Evolutionary conservation across 2,797 vertebrate genomes (phyloP), one percentile per base, ranked within the genome.

Genomic region (Spondyliosoma cantharus): DNA sequence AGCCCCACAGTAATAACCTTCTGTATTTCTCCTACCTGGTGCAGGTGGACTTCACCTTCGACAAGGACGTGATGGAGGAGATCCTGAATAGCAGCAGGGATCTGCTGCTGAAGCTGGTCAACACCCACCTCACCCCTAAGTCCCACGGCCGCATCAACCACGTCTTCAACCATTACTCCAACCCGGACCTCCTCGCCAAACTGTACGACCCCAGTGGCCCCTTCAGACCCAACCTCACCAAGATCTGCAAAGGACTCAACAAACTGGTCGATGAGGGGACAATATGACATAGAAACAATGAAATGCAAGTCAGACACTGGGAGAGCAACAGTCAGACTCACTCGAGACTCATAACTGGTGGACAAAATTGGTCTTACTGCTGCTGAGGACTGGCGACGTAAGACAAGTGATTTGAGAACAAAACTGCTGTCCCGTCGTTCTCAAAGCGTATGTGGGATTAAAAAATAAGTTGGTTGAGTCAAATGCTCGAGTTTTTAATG

Each of bases 31-130:
- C 11, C 11, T 49, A 12, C 20, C 49, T 20, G 17, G 4, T 16
- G 15, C 89, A 96, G 95, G 97, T 98, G 87, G 97, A 96, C 42
- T 98, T 97, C 71, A 98, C 97, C 80, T 98, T 97, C 0, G 97
- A 97, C 88, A 95, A 95, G 11, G 87, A 83, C 0, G 96, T 98
- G 79, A 94, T 98, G 93, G 81, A 89, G 0, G 86, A 92, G 0
- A 91, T 97, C 56, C 93, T 98, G 84, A 89, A 63, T 0, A 86
- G 93, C 76, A 96, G 96, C 89, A 93, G 96, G 52, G 96, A 97
- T 62, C 77, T 95, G 67, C 91, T 98, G 76, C 94, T 97, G 70
- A 93, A 94, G 83, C 94, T 98, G 66, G 96, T 98, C 77, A 91
- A 94, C 53, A 90, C 48, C 68, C 97, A 98, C 90, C 96, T 98